These are phyloP conservation scores for Oikopleura vanhoeffeni DNA, from an alignment of 23 tunicate species.

Conservation along the genomic window DNA sequence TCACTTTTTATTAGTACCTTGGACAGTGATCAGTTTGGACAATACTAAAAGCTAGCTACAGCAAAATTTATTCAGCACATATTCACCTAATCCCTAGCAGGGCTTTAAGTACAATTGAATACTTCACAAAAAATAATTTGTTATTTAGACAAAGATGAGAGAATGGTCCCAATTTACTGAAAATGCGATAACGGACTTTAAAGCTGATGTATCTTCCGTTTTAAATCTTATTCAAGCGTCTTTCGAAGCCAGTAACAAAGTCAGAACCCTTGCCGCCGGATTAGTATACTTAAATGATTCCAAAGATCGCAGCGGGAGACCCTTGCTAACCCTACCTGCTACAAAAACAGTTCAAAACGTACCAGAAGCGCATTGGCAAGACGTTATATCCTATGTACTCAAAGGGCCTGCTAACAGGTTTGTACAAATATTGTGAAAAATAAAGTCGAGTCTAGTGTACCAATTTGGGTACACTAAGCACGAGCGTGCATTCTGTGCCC, in stretches of 20 bases:
- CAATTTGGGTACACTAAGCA: no score
- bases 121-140: no score
- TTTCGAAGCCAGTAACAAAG: background rate
- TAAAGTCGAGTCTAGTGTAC: no score
- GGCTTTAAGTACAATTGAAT: no score
- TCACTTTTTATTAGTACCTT: no score
- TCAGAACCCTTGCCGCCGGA: background rate
- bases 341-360: no score
- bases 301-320: background rate
- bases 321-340: conserved; percentile 1
- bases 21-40: no score
- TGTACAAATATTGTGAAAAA: no score
- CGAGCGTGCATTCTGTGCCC: no score
- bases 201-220: background rate
- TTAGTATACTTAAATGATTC: background rate
- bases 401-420: background rate
- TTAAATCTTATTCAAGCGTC: background rate
- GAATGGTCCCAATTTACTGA: conserved; percentile 2
- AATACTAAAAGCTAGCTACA: no score
- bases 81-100: no score
- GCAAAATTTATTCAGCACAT: no score
- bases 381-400: background rate
- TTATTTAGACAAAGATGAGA: background rate
- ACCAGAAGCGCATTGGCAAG: background rate
- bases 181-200: background rate